Evolutionary conservation across 2,888 invertebrate genomes (phyloP), one percentile per base, ranked within the genome.

Genomic region (Tribolium freemani): DNA sequence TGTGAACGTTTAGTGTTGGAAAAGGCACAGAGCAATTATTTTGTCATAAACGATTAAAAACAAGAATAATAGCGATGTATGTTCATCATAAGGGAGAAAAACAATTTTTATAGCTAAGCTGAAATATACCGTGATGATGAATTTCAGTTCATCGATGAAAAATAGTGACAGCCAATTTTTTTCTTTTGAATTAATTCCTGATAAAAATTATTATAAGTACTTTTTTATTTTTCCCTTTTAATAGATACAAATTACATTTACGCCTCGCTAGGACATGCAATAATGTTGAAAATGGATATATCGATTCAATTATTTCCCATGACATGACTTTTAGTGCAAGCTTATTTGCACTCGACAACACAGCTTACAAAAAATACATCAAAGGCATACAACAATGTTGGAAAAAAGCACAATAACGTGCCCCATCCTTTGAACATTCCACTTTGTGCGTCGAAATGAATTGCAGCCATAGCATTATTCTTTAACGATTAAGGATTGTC

Each of bases 381-480:
- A 38, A 38, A 38, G 38, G 38, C 38, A 8, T 9, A 38, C 5
- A 38, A 38, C 38, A 38, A 38, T 38, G 38, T 38, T 38, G 38
- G 38, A 38, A 38, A 38, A 38, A 38, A 38, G n/a, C 38, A 38
- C 38, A 38, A 38, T 48, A 48, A 38, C 38, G 38, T 38, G 38
- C 38, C 46, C 38, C n/a, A 16, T 13, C 30, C 51, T 46, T 60
- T 60, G 60, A 11, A 26, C 30, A 48, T 13, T 63, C 31, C 63
- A 48, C 13, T 61, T 48, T 46, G 46, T 10, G 46, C 26, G 26
- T 26, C 21, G 21, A 63, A 26, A 63, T 51, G 51, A 63, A 63
- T 51, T 63, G 48, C 60, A 46, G 10, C 38, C 11, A 21, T 60
- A 6, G 38, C 51, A 51, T 63, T 63, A 50, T 63, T 31, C 30